Base-by-base conservation (phyloP, 2,113 vertebrate species). In the Nycticorax nycticorax region DNA sequence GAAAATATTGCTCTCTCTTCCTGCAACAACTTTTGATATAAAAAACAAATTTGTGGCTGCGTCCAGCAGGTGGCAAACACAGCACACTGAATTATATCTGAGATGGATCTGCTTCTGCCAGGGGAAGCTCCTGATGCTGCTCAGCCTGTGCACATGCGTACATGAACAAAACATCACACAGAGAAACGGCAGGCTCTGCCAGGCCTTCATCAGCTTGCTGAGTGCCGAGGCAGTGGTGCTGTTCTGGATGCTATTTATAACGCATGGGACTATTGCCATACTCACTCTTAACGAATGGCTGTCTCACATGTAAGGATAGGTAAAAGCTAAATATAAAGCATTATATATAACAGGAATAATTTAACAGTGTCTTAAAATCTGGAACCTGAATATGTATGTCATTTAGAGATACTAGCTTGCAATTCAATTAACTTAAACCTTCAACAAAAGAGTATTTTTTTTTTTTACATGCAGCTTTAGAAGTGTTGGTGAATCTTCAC, bases 51-150 rank as follows among this genome's bases (percentile, higher is more conserved):
- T 41, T 57, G 74, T 62, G 86, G 66, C 69, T 91, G 43, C 37
- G 74, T 89, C 95, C 97, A 97, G 89, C 92, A 97, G 96, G 62
- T 93, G 96, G 97, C 96, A 95, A 95, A 57, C 94, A 59, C 74
- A 85, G 91, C 80, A 71, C 53, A 3, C 33, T 19, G 69, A 72
- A 80, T 50, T 43, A 28, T 5, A 48, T 23, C 56, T 28, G 79
- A 72, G 48, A 22, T 15, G 22, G 50, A 41, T 47, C 45, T 55
- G 32, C 57, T 73, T 16, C 62, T 62, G 59, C 35, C 32, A 41
- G 14, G 41, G 32, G 39, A 94, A 68, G 45, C 20, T 85, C 32
- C 6, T 0, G 0, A 6, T 24, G 39, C 60, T 59, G 85, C 33
- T 84, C 56, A 73, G 21, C 41, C 1, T 3, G 35, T 45, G 17